A percentile compares a stretch with the other conserved stretches of the same genome.
phyloP scores from a whole-genome alignment of 2,888 invertebrate genomes.

The Cephus nigrinus region DNA sequence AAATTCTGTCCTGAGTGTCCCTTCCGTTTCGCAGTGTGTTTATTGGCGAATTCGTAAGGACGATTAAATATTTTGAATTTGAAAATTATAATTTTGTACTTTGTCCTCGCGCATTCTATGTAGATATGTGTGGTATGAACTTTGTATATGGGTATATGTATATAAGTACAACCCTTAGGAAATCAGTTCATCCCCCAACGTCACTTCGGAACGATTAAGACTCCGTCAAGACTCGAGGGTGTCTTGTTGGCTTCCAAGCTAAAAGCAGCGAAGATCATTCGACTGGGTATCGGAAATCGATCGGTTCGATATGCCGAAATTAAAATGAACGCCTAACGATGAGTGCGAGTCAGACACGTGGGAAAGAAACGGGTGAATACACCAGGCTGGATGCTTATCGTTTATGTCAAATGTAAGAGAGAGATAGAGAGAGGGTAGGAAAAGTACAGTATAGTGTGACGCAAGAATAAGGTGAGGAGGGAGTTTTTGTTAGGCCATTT shows the following conservation, averaged over 20 bases:
- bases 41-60: background rate
- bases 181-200: background rate
- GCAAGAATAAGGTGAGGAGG: too few species aligned
- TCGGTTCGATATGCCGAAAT: background rate
- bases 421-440: background rate
- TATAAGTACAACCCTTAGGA: background rate
- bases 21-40: constrained; percentile 46
- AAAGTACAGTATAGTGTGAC: background rate
- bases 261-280: background rate
- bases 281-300: background rate
- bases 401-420: background rate
- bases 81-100: background rate
- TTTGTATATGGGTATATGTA: too few species aligned
- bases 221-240: background rate
- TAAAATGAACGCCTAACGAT: background rate
- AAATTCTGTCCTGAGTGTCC: constrained; percentile 53
- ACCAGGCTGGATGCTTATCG: background rate
- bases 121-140: too few species aligned
- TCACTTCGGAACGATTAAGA: background rate
- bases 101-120: background rate
- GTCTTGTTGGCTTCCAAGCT: background rate
- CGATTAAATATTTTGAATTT: too few species aligned
- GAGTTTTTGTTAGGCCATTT: too few species aligned
- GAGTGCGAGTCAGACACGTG: background rate
- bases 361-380: background rate